A percentile compares a stretch with the other conserved stretches of the same genome.
Conservation (phyloP, 2,888 invertebrate species). For the Ichneumon xanthorius region DNA sequence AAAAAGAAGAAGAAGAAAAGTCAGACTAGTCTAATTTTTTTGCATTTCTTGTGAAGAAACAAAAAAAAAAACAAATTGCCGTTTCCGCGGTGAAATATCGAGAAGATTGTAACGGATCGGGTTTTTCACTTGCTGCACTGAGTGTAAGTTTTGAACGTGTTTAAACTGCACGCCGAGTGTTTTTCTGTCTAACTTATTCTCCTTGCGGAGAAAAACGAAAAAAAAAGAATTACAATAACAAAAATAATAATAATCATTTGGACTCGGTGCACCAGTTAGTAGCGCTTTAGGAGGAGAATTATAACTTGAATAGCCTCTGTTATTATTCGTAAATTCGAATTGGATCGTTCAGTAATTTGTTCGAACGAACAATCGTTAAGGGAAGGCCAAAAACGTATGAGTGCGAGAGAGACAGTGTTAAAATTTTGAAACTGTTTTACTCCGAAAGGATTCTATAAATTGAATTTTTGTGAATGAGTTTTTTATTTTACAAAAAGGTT, state of each 20-base stretch:
- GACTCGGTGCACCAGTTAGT: neutral
- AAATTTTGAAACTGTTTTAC: too few relatives aligned
- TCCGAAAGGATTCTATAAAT: neutral
- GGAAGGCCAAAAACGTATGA: neutral
- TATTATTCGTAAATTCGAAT: neutral
- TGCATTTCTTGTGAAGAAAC: neutral
- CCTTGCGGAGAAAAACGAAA: neutral
- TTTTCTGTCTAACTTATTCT: neutral
- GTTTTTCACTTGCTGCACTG: constrained; percentile 17
- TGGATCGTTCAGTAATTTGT: neutral
- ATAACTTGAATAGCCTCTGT: neutral
- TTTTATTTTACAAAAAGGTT: too few relatives aligned
- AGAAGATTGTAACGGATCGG: neutral
- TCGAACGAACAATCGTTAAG: neutral
- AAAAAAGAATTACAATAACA: too few relatives aligned
- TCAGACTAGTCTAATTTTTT: constrained; percentile 21
- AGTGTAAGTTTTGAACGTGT: neutral
- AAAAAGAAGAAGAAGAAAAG: neutral
- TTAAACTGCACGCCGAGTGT: constrained; percentile 6
- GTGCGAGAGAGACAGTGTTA: too few relatives aligned
- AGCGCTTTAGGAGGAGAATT: neutral
- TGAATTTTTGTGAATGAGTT: neutral
- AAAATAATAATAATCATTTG: neutral
- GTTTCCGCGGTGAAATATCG: neutral
- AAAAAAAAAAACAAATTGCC: neutral